These are phyloP conservation scores for Mactromeris polynyma DNA, from an alignment of 2,888 invertebrate genomes.

Conservation along the genomic window DNA sequence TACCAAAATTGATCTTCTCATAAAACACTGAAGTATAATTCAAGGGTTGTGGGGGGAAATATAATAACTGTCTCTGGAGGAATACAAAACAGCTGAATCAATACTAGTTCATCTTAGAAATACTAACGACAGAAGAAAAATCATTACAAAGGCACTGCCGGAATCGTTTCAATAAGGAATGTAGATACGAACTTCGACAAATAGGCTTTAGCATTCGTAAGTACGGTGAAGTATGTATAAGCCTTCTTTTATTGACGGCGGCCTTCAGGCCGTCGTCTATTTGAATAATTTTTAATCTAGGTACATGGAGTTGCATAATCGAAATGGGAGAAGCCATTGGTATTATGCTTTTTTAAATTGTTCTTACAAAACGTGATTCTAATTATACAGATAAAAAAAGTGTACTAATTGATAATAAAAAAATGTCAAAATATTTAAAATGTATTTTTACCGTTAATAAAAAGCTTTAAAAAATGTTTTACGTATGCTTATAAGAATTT, in stretches of 20 bases:
- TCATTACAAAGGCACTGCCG: background rate
- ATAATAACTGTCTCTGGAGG: background rate
- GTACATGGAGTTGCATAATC: no score
- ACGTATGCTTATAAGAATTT: no score
- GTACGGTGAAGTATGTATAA: background rate
- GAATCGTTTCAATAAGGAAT: background rate
- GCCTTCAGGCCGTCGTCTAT: no score
- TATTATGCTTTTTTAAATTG: no score
- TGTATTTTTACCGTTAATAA: no score
- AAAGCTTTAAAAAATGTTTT: no score
- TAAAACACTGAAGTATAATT: background rate
- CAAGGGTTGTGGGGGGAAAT: background rate
- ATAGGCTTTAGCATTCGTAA: background rate
- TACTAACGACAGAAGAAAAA: background rate
- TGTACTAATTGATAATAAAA: no score
- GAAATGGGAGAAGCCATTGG: no score
- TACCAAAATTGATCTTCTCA: background rate
- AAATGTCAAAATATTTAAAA: no score
- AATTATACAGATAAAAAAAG: no score
- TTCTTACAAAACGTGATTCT: no score
- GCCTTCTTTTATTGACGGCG: conserved; percentile 2
- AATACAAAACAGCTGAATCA: background rate
- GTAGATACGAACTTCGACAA: background rate
- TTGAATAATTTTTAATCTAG: no score
- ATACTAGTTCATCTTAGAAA: background rate